Base-by-base conservation (phyloP, 64 coral and sea anemone genomes). In the Stichodactyla helianthus region DNA sequence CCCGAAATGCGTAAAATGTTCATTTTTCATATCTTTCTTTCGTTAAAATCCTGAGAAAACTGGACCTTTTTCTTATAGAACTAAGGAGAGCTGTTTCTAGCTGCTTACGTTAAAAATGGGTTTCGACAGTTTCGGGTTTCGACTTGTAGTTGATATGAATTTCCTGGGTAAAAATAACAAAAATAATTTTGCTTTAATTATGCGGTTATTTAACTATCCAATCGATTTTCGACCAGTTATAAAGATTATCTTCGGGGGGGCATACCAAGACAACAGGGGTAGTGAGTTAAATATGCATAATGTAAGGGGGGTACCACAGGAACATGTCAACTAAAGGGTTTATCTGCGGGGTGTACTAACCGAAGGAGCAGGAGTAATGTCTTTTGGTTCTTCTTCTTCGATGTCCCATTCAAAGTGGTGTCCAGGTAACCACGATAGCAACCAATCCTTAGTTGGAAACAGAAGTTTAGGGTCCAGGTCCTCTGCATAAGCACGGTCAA, bases 341-440 rank as follows among this genome's bases (percentile, higher is more conserved):
- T 9, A 81, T 54, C 16, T 51, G 6, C 17, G 78, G 78, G 50
- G 26, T 2, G 31, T 81, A 52, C 87, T 59, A 86, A 93, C 92
- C 92, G 81, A 56, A 6, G 87, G 71, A 54, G 93, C 86, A 23
- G 76, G 62, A 25, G 62, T 50, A 1, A 87, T 83, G 11, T 84
- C 84, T 57, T 71, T 60, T 18, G 82, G 52, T 14, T 93, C 91
- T 0, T 96, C 87, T 27, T 92, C 91, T 26, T 77, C 94, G 82
- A 92, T 93, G 84, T 96, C 94, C 94, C 94, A 96, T 58, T 89
- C 84, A 84, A 96, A 96, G 19, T 74, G 26, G 61, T 96, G 91
- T 52, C 94, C 94, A 16, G 94, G 94, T 14, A 96, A 58, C 17
- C 82, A 96, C 2, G 87, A 87, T 25, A 87, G 78, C 6, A 93